Conservation (phyloP, 2,888 invertebrate species). For the Reticulitermes lucifugus region DNA sequence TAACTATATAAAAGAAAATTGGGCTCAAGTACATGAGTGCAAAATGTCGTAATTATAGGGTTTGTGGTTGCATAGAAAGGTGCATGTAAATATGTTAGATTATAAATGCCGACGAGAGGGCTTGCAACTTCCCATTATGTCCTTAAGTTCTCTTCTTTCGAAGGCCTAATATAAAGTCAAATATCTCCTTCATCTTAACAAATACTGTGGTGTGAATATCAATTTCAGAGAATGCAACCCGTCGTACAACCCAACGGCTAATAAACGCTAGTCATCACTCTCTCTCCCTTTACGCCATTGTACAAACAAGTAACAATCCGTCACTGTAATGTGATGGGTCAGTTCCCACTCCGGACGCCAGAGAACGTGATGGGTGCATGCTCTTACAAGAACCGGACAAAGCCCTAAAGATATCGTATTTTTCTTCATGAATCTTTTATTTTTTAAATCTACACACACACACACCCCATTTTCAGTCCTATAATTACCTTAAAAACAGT, state of each 20-base stretch:
- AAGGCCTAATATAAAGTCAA: too few species aligned
- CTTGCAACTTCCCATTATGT: too few species aligned
- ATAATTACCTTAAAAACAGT: slow-evolving; percentile 47
- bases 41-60: too few species aligned
- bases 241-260: neutral
- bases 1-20: too few species aligned
- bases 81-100: too few species aligned
- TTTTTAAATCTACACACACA: neutral
- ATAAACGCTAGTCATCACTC: neutral
- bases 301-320: slow-evolving; percentile 16
- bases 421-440: neutral
- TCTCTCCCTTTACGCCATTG: neutral
- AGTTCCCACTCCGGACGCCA: slow-evolving; percentile 6
- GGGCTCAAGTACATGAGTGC: too few species aligned
- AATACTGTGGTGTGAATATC: neutral
- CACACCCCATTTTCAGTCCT: slow-evolving; percentile 17
- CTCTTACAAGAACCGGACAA: slow-evolving; percentile 12
- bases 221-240: neutral
- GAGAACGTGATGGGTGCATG: slow-evolving; percentile 7
- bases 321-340: slow-evolving; percentile 20
- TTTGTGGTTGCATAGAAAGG: too few species aligned
- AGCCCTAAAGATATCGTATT: slow-evolving; percentile 30
- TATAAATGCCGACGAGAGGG: too few species aligned
- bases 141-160: too few species aligned
- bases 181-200: too few species aligned